A percentile compares a stretch with the other conserved stretches of the same genome.
These are phyloP conservation scores for Stramonita haemastoma DNA, from an alignment of 2,888 invertebrate genomes.

Conservation along the genomic window DNA sequence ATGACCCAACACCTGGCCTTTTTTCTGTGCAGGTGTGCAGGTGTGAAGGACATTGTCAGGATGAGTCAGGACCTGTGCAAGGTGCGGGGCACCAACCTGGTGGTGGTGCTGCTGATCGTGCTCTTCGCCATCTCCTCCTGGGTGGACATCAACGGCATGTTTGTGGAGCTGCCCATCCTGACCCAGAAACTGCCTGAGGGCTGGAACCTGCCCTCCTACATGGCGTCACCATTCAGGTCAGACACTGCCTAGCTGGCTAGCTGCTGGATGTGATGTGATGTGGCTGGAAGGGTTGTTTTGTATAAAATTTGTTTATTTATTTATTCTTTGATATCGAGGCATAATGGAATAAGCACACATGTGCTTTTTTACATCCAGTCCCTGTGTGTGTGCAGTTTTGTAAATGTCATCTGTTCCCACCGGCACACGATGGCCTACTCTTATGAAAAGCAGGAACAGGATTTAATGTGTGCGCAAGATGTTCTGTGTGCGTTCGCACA, in stretches of 20 bases:
- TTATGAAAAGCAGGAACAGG: too few relatives aligned
- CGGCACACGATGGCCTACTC: too few relatives aligned
- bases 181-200: slow-evolving; percentile 89
- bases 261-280: too few relatives aligned
- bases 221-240: slow-evolving; percentile 87
- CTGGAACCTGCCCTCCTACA: slow-evolving; percentile 90
- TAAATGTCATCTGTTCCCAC: too few relatives aligned
- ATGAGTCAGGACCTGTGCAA: slow-evolving; percentile 47
- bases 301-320: too few relatives aligned
- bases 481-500: too few relatives aligned
- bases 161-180: slow-evolving; percentile 91
- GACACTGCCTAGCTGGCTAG: background rate
- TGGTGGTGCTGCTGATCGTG: slow-evolving; percentile 82
- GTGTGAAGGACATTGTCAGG: background rate
- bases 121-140: slow-evolving; percentile 86
- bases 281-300: too few relatives aligned
- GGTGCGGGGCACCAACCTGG: slow-evolving; percentile 54
- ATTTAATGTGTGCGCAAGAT: too few relatives aligned
- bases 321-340: too few relatives aligned
- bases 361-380: too few relatives aligned
- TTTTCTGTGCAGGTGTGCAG: background rate
- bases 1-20: background rate
- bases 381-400: too few relatives aligned
- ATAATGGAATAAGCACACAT: too few relatives aligned
- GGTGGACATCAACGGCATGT: slow-evolving; percentile 92